Base-by-base conservation (phyloP, 2,113 vertebrate genomes). In the Microcebus tavaratra region DNA sequence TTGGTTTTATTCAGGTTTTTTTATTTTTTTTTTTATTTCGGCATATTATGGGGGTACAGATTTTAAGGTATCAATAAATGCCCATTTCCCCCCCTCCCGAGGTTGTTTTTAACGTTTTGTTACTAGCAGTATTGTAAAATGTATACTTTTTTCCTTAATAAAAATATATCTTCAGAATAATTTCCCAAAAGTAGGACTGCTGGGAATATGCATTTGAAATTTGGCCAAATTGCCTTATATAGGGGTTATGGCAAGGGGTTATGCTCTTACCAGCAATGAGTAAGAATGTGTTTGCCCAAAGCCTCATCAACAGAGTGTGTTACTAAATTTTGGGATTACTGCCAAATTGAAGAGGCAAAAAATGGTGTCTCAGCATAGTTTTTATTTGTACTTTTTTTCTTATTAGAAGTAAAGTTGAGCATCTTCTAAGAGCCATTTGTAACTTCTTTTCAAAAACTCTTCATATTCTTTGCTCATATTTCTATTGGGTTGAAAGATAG, bases 151-250 rank as follows among this genome's bases (percentile, higher is more conserved):
- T 57, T 67, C 72, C 67, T 75, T 90, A 70, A 73, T n/a, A n/a
- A 87, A 94, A 91, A 88, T 65, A 29, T 18, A 65, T 78, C 11
- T 91, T 25, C 89, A 83, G 50, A 94, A 48, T 96, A 91, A 94
- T 79, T 97, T 92, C 70, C 39, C 93, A 42, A 90, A 95, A 79
- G 72, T 61, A 84, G n/a, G 68, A 53, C 67, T 83, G 12, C 88
- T 72, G 50, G 88, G 57, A 97, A 97, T 79, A 63, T 48, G n/a
- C 55, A 63, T 95, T 92, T 97, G 95, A 78, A 92, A 70, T 73
- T 45, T 82, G 53, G 83, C 88, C 95, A 86, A 55, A 82, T n/a
- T 73, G 45, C 70, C 39, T 76, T 57, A 65, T 12, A 8, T 18
- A 57, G 55, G 48, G 86, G 18, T 86, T 83, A 68, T 27, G 21